Percentiles rank a stretch among this genome's conserved stretches.
Evolutionary conservation across 92 coral and sea anemone species (phyloP).

Genomic region (Scolanthus callimorphus): DNA sequence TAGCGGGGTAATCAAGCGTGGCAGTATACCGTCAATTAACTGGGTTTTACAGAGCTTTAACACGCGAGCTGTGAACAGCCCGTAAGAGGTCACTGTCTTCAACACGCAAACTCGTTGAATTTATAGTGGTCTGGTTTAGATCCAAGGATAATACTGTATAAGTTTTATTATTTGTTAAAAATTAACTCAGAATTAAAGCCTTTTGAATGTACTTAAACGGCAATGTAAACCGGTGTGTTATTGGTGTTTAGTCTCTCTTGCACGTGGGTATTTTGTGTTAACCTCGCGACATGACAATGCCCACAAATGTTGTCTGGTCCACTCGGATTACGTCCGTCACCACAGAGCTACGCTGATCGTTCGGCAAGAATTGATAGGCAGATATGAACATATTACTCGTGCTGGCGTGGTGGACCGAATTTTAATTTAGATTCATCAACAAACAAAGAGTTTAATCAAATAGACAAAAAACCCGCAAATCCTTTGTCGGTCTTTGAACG

Average conservation of each 20-base stretch:
- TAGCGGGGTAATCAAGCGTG: no score
- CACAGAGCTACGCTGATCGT: constrained; percentile 1
- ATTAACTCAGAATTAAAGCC: no score
- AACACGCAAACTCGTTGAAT: constrained; percentile 19
- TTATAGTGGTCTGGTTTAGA: no score
- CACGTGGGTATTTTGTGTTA: constrained; percentile 7
- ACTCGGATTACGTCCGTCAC: neutral
- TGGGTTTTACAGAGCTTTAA: constrained; percentile 4
- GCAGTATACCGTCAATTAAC: neutral
- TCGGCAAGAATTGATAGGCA: constrained; percentile 14
- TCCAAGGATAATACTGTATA: no score
- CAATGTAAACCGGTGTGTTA: no score
- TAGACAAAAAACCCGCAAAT: constrained; percentile 33
- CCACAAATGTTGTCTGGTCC: constrained; percentile 34
- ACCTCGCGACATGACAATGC: constrained; percentile 8
- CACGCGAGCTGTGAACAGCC: constrained; percentile 9
- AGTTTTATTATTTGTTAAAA: no score
- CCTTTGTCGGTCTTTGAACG: constrained; percentile 29
- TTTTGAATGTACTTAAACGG: no score
- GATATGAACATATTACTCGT: constrained; percentile 6
- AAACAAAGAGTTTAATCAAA: constrained; percentile 26
- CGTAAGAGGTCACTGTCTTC: constrained; percentile 9
- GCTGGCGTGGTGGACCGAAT: constrained; percentile 17
- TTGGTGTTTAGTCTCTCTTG: no score
- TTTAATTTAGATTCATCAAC: constrained; percentile 5